A percentile compares a stretch with the other conserved stretches of the same genome.
phyloP scores from a whole-genome alignment of 2,797 vertebrate species.

The Macropus fuliginosus region DNA sequence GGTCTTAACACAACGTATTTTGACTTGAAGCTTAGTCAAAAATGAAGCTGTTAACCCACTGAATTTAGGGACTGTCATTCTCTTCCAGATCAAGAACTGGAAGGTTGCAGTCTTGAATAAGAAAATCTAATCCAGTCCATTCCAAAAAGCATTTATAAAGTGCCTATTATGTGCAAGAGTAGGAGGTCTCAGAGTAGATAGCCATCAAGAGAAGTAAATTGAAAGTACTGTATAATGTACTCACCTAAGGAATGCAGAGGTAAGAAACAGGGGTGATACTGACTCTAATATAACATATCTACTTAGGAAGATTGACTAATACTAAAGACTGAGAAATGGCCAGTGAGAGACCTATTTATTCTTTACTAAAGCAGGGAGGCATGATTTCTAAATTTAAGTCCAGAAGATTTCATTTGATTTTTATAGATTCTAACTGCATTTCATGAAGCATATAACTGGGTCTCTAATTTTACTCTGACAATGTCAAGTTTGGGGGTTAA shows the following conservation, averaged over 20 bases:
- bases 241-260: neutral
- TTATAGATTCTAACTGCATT: neutral
- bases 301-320: slow-evolving; percentile 1
- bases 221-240: slow-evolving; percentile 6
- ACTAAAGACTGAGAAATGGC: slow-evolving; percentile 19
- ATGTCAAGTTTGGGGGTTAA: neutral
- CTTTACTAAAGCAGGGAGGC: slow-evolving; percentile 35
- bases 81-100: neutral
- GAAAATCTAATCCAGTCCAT: slow-evolving; percentile 4
- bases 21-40: slow-evolving; percentile 46
- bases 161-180: neutral
- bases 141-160: neutral
- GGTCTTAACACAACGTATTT: slow-evolving; percentile 30
- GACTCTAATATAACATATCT: neutral
- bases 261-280: slow-evolving; percentile 5
- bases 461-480: neutral
- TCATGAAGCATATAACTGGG: neutral
- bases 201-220: slow-evolving; percentile 36
- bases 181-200: slow-evolving; percentile 37
- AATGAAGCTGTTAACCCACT: neutral
- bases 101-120: neutral
- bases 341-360: slow-evolving; percentile 29
- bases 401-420: neutral
- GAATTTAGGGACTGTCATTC: slow-evolving; percentile 8
- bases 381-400: neutral